Conservation (phyloP, 2,797 vertebrate species). For the Decapterus maruadsi region DNA sequence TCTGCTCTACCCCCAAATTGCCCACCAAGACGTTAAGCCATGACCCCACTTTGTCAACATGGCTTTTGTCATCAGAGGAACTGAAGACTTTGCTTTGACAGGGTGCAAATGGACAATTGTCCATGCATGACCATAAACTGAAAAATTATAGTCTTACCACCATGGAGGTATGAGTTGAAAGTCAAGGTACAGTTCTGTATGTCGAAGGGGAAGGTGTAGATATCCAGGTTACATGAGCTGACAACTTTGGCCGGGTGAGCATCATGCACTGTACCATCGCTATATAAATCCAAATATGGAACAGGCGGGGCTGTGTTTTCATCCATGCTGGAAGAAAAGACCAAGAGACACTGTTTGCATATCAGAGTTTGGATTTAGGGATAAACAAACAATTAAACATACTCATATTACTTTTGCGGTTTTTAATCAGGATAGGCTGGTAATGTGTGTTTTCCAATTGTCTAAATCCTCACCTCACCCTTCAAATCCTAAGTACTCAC, state of each 20-base stretch:
- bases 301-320: slow-evolving; percentile 76
- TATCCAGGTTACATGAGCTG: slow-evolving; percentile 84
- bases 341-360: not conserved
- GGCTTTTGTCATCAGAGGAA: too few species aligned
- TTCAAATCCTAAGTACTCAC: too few species aligned
- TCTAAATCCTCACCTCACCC: too few species aligned
- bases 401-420: too few species aligned
- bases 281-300: slow-evolving; percentile 76
- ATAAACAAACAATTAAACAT: not conserved
- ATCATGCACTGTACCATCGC: slow-evolving; percentile 63
- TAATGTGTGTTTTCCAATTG: too few species aligned
- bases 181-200: slow-evolving; percentile 83
- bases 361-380: not conserved
- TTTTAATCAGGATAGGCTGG: too few species aligned
- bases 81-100: too few species aligned
- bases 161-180: slow-evolving; percentile 78
- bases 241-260: slow-evolving; percentile 73
- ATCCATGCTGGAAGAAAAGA: slow-evolving; percentile 78
- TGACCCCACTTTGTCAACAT: too few species aligned
- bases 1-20: too few species aligned
- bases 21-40: too few species aligned
- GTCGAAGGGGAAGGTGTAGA: slow-evolving; percentile 88
- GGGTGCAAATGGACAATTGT: too few species aligned
- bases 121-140: too few species aligned
- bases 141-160: slow-evolving; percentile 60